Evolutionary conservation across 2,113 vertebrate species (phyloP).

Genomic region (Psilopsiagon aurifrons): DNA sequence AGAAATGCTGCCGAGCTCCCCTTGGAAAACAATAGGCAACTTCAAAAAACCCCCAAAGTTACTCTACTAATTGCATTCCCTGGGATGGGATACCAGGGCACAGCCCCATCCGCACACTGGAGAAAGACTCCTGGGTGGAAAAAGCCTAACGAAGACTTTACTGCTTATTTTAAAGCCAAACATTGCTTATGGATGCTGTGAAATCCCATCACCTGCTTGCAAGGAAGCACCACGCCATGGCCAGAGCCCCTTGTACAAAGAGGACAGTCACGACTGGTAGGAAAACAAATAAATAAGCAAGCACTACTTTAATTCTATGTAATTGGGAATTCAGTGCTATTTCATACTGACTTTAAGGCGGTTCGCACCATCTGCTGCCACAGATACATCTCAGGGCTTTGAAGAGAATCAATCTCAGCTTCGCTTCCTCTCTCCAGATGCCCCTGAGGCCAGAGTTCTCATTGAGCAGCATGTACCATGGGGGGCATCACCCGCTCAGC

Average conservation of each 20-base stretch:
- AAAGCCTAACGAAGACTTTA: background rate
- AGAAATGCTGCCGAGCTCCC: background rate
- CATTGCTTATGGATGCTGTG: rapidly evolving
- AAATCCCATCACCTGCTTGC: rapidly evolving
- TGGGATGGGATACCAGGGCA: rapidly evolving
- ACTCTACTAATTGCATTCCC: background rate
- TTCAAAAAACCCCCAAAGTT: background rate
- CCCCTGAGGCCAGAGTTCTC: background rate
- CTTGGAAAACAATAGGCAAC: background rate
- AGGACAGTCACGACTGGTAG: background rate
- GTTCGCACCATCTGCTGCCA: background rate
- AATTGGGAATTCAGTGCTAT: slow-evolving; percentile 4
- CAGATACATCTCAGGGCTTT: background rate
- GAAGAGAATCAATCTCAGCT: background rate
- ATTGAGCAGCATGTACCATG: background rate
- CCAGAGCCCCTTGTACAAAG: background rate
- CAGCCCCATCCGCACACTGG: background rate
- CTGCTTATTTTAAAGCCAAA: rapidly evolving
- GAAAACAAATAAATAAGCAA: background rate
- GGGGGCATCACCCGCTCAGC: background rate
- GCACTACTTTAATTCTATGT: background rate
- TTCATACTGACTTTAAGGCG: background rate
- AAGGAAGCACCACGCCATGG: rapidly evolving
- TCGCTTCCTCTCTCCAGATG: background rate
- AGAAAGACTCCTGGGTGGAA: rapidly evolving